Evolutionary conservation across 2,888 invertebrate species (phyloP).

Genomic region (Hyppa rectilinea): DNA sequence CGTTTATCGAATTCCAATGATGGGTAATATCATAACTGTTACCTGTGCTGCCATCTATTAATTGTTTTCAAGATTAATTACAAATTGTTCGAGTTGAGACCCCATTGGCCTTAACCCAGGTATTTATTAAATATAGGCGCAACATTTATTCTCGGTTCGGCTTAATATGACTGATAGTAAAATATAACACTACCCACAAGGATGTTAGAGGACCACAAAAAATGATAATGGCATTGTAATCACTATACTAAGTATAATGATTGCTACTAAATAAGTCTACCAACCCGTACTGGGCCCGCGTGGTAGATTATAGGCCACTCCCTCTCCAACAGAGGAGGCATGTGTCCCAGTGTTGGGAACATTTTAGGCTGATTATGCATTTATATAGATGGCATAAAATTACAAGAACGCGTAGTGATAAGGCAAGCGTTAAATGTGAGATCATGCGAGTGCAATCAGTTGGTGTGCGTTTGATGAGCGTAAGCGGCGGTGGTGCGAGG

Average conservation of each 20-base stretch:
- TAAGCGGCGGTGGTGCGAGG: slow-evolving; percentile 78
- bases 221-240: slow-evolving; percentile 4
- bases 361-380: not conserved
- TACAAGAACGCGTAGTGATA: slow-evolving; percentile 22
- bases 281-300: not conserved
- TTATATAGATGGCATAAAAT: slow-evolving; percentile 24
- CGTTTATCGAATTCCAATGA: too few relatives aligned
- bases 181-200: slow-evolving; percentile 79
- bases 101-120: too few relatives aligned
- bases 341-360: not conserved
- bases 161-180: slow-evolving; percentile 84
- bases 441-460: slow-evolving; percentile 59
- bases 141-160: slow-evolving; percentile 68
- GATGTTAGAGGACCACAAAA: slow-evolving; percentile 35
- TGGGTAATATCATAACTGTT: too few relatives aligned
- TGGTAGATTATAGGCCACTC: not conserved
- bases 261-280: slow-evolving; percentile 19
- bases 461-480: slow-evolving; percentile 64
- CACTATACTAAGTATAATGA: slow-evolving; percentile 12
- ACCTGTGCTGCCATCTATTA: too few relatives aligned
- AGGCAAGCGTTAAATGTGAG: slow-evolving; percentile 64
- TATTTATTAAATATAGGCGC: slow-evolving; percentile 22
- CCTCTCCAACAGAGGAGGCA: not conserved
- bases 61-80: too few relatives aligned
- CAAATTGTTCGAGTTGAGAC: too few relatives aligned